Base-by-base conservation (phyloP, 2,888 invertebrate genomes). In the Acrobeloides nanus region DNA sequence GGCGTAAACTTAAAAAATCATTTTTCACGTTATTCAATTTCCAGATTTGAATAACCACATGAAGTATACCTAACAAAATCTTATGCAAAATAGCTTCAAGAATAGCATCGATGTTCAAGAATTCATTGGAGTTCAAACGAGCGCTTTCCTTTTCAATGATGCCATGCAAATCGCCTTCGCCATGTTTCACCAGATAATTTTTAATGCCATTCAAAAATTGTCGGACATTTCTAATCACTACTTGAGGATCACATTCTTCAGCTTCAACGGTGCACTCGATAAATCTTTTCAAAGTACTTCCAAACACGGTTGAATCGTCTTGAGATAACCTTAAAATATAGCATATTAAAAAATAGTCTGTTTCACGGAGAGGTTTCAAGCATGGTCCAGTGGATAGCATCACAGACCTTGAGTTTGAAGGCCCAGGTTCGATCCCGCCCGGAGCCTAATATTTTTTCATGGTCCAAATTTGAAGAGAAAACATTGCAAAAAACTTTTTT, bases 191-290 rank as follows among this genome's bases (percentile, higher is more conserved):
- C 51, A 93, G 80, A 76, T 92, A 95, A 76, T 95, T 95, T 76
- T 93, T 93, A 84, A 95, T 92, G 46, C 93, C 93, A 15, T 87
- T 90, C 87, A 93, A 90, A 74, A 93, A 95, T 46, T 70, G 70
- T 1, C 71, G 63, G 20, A 70, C 64, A 41, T 72, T 64, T 17
- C 72, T 49, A 21, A 70, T 56, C 15, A 65, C 63, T 21, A 64
- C 55, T 18, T 51, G 42, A n/a, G 71, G 64, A 47, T 72, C 66
- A n/a, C 53, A 48, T 48, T 72, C 68, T 18, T 58, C 57, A 7
- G 63, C 61, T 33, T 66, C 66, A 24, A 62, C 46, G 7, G 68
- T 68, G 50, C 71, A 71, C 17, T 59, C 64, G 35, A 71, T 58
- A 51, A 71, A 71, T 20, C 48, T 48, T 20, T 54, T 52, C 7